A percentile compares a stretch with the other conserved stretches of the same genome.
phyloP scores from a whole-genome alignment of 2,797 vertebrate genomes.

The Gymnoscopelus microlampas region DNA sequence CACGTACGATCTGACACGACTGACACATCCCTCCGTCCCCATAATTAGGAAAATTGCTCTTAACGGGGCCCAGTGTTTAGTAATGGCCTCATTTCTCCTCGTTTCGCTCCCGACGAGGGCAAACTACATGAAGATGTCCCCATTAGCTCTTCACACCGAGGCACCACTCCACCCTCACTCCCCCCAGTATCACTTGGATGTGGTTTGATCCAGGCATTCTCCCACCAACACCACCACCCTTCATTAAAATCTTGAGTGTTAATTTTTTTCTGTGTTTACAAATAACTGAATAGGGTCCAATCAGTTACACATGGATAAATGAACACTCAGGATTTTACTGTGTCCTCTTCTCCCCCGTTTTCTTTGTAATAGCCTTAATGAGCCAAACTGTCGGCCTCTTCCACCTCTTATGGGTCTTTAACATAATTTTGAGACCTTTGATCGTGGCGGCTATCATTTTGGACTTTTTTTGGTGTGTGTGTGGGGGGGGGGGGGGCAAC shows the following conservation, averaged over 20 bases:
- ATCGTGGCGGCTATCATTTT: constrained; percentile 84
- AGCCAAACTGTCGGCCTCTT: constrained; percentile 82
- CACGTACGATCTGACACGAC: constrained; percentile 76
- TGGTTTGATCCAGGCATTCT: constrained; percentile 53
- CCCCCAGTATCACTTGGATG: constrained; percentile 79
- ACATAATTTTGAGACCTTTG: constrained; percentile 88
- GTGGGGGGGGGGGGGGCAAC: constrained; percentile 74
- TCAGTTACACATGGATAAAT: no score
- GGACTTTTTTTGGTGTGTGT: constrained; percentile 69
- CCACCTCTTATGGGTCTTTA: constrained; percentile 82
- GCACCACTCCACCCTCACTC: constrained; percentile 51
- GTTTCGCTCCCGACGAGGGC: constrained; percentile 82
- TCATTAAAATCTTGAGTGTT: not conserved
- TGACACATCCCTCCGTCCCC: constrained; percentile 82
- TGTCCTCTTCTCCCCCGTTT: not conserved
- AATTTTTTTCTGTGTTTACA: no score
- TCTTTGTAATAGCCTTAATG: constrained; percentile 83
- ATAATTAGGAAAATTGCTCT: constrained; percentile 94
- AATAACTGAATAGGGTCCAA: no score
- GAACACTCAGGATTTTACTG: no score
- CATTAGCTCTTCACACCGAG: constrained; percentile 85
- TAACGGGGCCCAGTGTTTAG: constrained; percentile 82
- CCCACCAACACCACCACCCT: constrained; percentile 11
- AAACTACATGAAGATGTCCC: constrained; percentile 91
- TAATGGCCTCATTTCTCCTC: constrained; percentile 87